Conservation (phyloP, 2,888 invertebrate genomes). For the Incurvaria masculella region DNA sequence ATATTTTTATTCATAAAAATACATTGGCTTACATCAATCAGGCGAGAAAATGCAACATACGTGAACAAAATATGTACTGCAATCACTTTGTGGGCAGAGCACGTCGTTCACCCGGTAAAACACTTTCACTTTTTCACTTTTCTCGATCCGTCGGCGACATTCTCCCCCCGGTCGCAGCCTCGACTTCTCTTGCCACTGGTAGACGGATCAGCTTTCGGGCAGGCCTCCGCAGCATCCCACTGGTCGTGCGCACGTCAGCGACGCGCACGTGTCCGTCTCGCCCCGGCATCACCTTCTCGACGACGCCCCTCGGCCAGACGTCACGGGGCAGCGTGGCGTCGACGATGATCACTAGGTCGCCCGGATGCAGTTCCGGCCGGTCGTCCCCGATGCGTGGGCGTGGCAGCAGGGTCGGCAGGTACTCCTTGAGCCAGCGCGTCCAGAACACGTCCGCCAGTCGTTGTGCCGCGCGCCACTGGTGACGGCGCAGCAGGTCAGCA, state of each 20-base stretch:
- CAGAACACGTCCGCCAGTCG: constrained; percentile 14
- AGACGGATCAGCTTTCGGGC: background rate
- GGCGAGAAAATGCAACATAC: no score
- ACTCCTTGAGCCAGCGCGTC: constrained; percentile 19
- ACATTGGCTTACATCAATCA: no score
- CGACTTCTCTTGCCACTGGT: background rate
- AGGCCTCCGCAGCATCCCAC: background rate
- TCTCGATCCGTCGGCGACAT: background rate
- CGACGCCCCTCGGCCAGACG: constrained; percentile 1
- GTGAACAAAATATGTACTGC: no score
- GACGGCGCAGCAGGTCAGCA: constrained; percentile 8
- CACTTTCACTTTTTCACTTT: no score
- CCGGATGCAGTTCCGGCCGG: background rate
- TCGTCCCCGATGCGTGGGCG: background rate
- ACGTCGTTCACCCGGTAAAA: no score
- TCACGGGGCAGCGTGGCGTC: background rate
- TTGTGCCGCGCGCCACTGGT: constrained; percentile 3
- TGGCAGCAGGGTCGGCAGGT: constrained; percentile 15
- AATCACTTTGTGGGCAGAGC: no score
- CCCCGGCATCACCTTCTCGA: constrained; percentile 1
- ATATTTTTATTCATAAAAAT: no score
- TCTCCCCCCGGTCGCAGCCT: background rate
- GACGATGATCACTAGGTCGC: constrained; percentile 2
- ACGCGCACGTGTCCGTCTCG: constrained; percentile 2
- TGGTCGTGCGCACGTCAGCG: background rate